Conservation (phyloP, 2,113 vertebrate species). For the Protomyctophum bolini region DNA sequence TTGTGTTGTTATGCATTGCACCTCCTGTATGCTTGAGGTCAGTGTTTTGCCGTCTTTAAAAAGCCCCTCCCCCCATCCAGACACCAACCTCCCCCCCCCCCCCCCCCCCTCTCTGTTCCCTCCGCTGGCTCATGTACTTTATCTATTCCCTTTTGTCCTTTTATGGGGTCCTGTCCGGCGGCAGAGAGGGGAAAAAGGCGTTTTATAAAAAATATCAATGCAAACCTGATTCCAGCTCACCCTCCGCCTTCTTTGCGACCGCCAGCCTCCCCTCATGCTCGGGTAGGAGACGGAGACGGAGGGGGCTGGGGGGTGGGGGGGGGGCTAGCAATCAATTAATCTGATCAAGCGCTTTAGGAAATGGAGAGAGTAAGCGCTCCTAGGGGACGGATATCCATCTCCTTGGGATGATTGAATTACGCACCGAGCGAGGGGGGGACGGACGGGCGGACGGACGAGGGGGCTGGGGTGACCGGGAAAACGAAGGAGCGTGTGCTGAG, state of each 20-base stretch:
- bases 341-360: constrained; percentile 87
- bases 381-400: constrained; percentile 82
- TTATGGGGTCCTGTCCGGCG: constrained; percentile 52
- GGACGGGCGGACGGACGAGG: constrained; percentile 60
- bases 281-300: not conserved
- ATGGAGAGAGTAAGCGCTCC: constrained; percentile 83
- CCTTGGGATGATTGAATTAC: constrained; percentile 84
- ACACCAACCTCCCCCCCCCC: constrained; percentile 24
- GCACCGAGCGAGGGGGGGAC: constrained; percentile 66
- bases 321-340: constrained; percentile 82
- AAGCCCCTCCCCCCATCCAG: constrained; percentile 45
- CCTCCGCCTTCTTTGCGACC: constrained; percentile 27
- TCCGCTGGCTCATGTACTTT: constrained; percentile 38
- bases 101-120: not conserved
- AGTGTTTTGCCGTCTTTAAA: constrained; percentile 57
- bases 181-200: constrained; percentile 59
- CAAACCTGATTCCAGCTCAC: constrained; percentile 73
- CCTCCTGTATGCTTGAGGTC: constrained; percentile 50
- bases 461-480: constrained; percentile 61
- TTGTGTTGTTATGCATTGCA: constrained; percentile 33
- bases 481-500: constrained; percentile 58
- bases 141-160: constrained; percentile 64
- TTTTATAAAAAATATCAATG: constrained; percentile 82
- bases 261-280: constrained; percentile 17
- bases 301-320: constrained; percentile 31